A percentile compares a stretch with the other conserved stretches of the same genome.
phyloP scores from a whole-genome alignment of 2,888 invertebrate genomes.

The Zele albiditarsus region DNA sequence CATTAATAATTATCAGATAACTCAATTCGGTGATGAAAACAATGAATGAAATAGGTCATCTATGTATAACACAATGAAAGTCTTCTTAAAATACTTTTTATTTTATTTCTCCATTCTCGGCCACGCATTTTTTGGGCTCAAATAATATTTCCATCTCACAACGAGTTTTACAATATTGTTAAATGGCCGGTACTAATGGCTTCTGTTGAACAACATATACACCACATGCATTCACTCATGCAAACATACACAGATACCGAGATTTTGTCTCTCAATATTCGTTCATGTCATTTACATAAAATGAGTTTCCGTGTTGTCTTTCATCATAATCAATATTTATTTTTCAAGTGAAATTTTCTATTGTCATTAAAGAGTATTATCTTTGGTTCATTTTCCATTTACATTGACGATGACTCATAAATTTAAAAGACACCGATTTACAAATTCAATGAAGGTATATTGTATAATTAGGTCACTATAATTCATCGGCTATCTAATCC shows the following conservation, averaged over 20 bases:
- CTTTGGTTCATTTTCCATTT: constrained; percentile 16
- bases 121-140: background rate
- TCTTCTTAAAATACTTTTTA: constrained; percentile 23
- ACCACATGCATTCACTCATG: background rate
- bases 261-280: too few relatives aligned
- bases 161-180: background rate
- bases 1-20: background rate
- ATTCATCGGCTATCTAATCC: background rate
- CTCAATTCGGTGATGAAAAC: background rate
- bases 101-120: background rate
- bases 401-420: background rate
- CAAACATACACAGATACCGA: background rate
- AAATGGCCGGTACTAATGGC: background rate
- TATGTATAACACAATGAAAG: background rate
- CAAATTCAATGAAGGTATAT: background rate
- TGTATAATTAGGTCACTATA: constrained; percentile 3
- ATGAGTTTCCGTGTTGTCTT: background rate
- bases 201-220: background rate
- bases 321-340: constrained; percentile 5
- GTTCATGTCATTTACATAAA: too few relatives aligned
- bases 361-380: constrained; percentile 12
- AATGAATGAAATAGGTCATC: background rate
- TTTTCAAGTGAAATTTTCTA: constrained; percentile 19
- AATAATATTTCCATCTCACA: background rate
- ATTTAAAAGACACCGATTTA: constrained; percentile 4